phyloP scores from a whole-genome alignment of 92 coral and sea anemone genomes.

The Porites lobata region DNA sequence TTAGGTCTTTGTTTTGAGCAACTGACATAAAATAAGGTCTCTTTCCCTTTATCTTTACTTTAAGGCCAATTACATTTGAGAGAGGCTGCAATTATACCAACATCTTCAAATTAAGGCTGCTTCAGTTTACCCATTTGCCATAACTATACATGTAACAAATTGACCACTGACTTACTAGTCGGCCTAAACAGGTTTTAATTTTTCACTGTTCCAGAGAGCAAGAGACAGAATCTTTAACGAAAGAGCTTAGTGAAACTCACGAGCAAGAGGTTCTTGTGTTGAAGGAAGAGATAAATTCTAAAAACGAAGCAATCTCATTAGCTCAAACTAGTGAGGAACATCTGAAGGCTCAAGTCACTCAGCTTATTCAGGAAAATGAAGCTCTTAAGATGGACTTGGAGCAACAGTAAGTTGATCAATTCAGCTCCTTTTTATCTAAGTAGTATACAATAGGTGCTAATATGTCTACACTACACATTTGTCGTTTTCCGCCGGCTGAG shows the following conservation, averaged over 20 bases:
- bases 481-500: too few relatives aligned
- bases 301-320: constrained; percentile 7
- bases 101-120: too few relatives aligned
- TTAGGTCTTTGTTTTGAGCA: too few relatives aligned
- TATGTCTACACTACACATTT: too few relatives aligned
- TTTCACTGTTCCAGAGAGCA: constrained; percentile 31
- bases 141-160: not conserved
- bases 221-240: constrained; percentile 40
- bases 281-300: constrained; percentile 8
- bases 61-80: too few relatives aligned
- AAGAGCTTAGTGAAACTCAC: constrained; percentile 41
- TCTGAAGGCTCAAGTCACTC: constrained; percentile 69
- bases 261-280: constrained; percentile 21
- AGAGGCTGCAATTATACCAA: too few relatives aligned
- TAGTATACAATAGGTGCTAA: not conserved
- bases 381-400: constrained; percentile 4
- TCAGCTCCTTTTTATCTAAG: not conserved
- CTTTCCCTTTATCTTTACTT: too few relatives aligned
- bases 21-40: too few relatives aligned
- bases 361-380: constrained; percentile 67
- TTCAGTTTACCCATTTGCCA: not conserved
- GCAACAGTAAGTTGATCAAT: constrained; percentile 10
- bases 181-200: not conserved
- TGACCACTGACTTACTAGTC: not conserved
- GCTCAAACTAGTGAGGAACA: constrained; percentile 53